These are phyloP conservation scores for Lepus americanus DNA, from an alignment of 2,113 vertebrate genomes.

Conservation along the genomic window DNA sequence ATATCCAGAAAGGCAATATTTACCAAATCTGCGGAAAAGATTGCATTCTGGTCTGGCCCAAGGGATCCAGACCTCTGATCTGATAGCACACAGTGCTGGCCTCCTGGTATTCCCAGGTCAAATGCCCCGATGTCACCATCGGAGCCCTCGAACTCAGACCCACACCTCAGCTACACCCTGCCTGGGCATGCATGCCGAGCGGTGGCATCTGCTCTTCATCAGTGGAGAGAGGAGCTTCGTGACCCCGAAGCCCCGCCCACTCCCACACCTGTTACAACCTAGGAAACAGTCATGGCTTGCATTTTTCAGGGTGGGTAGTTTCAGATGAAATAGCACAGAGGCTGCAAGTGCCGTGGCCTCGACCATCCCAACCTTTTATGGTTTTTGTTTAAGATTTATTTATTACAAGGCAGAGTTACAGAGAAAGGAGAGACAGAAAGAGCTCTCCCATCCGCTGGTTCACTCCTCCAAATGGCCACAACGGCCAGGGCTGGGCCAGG, in stretches of 20 bases:
- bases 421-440: too few species aligned
- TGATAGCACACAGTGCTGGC: background rate
- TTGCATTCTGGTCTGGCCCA: background rate
- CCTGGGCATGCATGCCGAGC: background rate
- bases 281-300: background rate
- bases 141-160: background rate
- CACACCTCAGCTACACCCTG: rapidly evolving
- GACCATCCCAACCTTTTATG: conserved; percentile 24
- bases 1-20: background rate
- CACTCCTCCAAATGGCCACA: too few species aligned
- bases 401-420: too few species aligned
- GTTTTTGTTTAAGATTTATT: too few species aligned
- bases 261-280: background rate
- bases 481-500: too few species aligned
- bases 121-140: background rate
- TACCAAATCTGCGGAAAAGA: background rate
- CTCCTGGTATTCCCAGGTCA: rapidly evolving
- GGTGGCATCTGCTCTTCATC: background rate
- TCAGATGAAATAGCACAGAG: background rate
- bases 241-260: background rate
- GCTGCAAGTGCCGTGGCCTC: background rate
- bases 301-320: background rate
- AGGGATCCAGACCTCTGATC: background rate
- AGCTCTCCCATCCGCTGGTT: too few species aligned
- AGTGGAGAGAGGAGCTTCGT: rapidly evolving